Evolutionary conservation across 2,888 invertebrate species (phyloP).

Genomic region (Cosmopolites sordidus): DNA sequence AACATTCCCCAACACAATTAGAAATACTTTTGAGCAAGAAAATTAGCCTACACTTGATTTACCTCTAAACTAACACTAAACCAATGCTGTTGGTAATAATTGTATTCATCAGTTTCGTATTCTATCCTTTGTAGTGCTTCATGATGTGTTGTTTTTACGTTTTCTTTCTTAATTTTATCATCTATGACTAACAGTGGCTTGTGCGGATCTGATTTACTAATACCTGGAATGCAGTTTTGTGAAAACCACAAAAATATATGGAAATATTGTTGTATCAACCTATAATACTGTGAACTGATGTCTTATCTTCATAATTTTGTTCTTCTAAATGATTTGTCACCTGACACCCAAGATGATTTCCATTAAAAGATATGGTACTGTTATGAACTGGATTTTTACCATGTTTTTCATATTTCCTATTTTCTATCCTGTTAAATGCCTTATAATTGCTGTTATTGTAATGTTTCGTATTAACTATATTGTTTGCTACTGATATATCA

Average conservation of each 20-base stretch:
- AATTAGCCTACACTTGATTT: conserved; percentile 8
- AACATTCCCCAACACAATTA: conserved; percentile 17
- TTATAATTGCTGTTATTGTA: conserved; percentile 33
- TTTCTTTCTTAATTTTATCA: conserved; percentile 36
- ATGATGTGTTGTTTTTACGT: conserved; percentile 42
- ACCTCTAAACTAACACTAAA: conserved; percentile 47
- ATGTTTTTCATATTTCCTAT: conserved; percentile 33
- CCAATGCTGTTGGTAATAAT: conserved; percentile 48
- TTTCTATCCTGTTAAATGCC: conserved; percentile 28
- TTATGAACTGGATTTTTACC: conserved; percentile 21
- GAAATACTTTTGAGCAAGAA: conserved; percentile 3
- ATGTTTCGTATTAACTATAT: conserved; percentile 31
- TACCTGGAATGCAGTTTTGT: conserved; percentile 32
- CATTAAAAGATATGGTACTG: conserved; percentile 18
- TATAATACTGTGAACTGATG: conserved; percentile 49
- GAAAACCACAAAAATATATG: background rate
- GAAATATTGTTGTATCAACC: conserved; percentile 33
- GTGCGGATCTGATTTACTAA: conserved; percentile 37
- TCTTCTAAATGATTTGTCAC: conserved; percentile 35
- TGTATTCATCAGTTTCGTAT: conserved; percentile 36
- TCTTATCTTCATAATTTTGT: conserved; percentile 39
- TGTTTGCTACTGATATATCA: conserved; percentile 22
- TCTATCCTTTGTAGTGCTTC: conserved; percentile 41
- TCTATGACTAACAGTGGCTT: conserved; percentile 33
- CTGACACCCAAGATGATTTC: conserved; percentile 31